Conservation (phyloP, 1,140 invertebrate genomes). For the Eriocheir sinensis region DNA sequence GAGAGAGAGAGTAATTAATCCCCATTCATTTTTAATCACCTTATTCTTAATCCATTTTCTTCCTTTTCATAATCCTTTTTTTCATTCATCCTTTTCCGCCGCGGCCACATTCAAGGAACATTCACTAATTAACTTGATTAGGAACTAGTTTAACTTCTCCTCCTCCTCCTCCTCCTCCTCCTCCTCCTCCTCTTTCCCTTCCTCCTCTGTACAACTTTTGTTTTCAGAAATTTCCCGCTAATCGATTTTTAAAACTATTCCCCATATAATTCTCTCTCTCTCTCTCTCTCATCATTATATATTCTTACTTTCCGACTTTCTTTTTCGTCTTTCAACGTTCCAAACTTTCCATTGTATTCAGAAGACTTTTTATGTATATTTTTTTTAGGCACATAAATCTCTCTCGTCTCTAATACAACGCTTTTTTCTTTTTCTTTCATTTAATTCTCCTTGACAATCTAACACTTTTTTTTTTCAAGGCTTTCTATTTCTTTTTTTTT, state of each 20-base stretch:
- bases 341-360: too few species aligned
- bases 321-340: too few species aligned
- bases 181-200: background rate
- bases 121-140: background rate
- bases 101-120: background rate
- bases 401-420: too few species aligned
- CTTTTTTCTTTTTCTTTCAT: too few species aligned
- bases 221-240: background rate
- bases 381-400: too few species aligned
- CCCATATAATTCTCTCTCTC: conserved; percentile 29
- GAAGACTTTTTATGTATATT: too few species aligned
- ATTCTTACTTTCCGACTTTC: too few species aligned
- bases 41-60: background rate
- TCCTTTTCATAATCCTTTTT: background rate
- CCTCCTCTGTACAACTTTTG: background rate
- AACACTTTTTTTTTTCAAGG: too few species aligned
- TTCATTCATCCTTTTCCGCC: background rate
- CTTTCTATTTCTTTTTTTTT: too few species aligned
- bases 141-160: background rate
- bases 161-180: conserved; percentile 7
- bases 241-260: background rate
- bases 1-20: conserved; percentile 5
- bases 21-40: too few species aligned
- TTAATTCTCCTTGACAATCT: too few species aligned
- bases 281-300: background rate